Conservation (phyloP, 2,888 invertebrate genomes). For the Anoplius nigerrimus region DNA sequence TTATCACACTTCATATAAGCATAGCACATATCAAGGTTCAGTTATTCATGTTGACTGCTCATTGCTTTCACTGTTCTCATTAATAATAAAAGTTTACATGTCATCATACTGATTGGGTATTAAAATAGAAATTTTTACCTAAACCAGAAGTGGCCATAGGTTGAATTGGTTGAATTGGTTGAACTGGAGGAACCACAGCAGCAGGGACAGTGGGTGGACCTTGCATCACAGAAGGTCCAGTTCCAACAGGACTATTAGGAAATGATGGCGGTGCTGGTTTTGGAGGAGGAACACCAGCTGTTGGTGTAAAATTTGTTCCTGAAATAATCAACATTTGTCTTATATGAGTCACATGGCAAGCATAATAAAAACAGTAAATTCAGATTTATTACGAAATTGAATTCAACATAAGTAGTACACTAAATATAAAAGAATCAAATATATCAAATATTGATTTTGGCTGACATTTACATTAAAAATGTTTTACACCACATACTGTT, state of each 20-base stretch:
- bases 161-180: slow-evolving; percentile 58
- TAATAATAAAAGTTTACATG: neutral
- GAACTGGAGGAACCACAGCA: slow-evolving; percentile 55
- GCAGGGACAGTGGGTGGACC: slow-evolving; percentile 42
- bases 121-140: slow-evolving; percentile 54
- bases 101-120: neutral
- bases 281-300: slow-evolving; percentile 69
- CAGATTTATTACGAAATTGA: no score
- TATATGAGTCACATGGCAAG: neutral
- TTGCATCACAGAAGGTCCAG: slow-evolving; percentile 58
- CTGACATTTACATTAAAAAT: no score
- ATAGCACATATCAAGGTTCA: no score
- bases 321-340: slow-evolving; percentile 22
- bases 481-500: no score
- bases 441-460: no score
- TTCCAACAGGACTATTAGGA: slow-evolving; percentile 72
- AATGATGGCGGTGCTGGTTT: slow-evolving; percentile 75
- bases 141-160: slow-evolving; percentile 57
- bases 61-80: no score
- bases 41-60: no score
- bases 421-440: no score
- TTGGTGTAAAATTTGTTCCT: slow-evolving; percentile 68
- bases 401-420: no score
- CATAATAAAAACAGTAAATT: neutral
- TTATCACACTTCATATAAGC: no score